A percentile compares a stretch with the other conserved stretches of the same genome.
Evolutionary conservation across 2,797 vertebrate species (phyloP).

Genomic region (Sebastiscus tertius): DNA sequence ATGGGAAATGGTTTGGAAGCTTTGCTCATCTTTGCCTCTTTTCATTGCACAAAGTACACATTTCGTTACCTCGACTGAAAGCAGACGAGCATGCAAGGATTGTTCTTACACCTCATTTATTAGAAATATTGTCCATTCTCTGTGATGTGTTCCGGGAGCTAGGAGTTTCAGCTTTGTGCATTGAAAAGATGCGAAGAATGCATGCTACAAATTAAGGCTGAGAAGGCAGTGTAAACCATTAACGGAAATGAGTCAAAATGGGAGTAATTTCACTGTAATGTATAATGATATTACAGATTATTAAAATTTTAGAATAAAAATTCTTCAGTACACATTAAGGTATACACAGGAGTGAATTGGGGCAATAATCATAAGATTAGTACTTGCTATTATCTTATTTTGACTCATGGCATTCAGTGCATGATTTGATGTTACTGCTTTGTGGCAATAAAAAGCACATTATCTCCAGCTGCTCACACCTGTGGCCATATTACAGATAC

Average conservation of each 20-base stretch:
- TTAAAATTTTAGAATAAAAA: neutral
- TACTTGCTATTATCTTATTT: slow-evolving; percentile 75
- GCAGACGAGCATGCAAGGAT: slow-evolving; percentile 60
- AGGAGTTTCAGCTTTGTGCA: slow-evolving; percentile 83
- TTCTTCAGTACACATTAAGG: neutral
- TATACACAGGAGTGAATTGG: slow-evolving; percentile 39
- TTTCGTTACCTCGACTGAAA: slow-evolving; percentile 63
- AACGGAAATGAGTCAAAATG: slow-evolving; percentile 84
- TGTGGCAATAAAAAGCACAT: slow-evolving; percentile 80
- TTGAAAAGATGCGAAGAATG: slow-evolving; percentile 81
- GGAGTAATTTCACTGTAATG: slow-evolving; percentile 57
- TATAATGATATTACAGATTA: slow-evolving; percentile 8
- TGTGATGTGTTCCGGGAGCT: slow-evolving; percentile 61
- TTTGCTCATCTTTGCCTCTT: slow-evolving; percentile 84
- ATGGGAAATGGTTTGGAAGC: slow-evolving; percentile 74
- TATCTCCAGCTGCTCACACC: slow-evolving; percentile 85
- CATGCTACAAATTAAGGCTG: slow-evolving; percentile 81
- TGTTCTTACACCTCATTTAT: slow-evolving; percentile 66
- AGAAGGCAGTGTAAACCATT: slow-evolving; percentile 87
- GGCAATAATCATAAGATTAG: slow-evolving; percentile 34
- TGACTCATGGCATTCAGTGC: slow-evolving; percentile 82
- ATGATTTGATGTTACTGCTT: slow-evolving; percentile 78
- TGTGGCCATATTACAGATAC: slow-evolving; percentile 78
- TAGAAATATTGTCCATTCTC: slow-evolving; percentile 59
- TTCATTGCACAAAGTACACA: slow-evolving; percentile 86